These are phyloP conservation scores for Trachelus stipa DNA, from an alignment of 2,888 invertebrate genomes.

Conservation along the genomic window DNA sequence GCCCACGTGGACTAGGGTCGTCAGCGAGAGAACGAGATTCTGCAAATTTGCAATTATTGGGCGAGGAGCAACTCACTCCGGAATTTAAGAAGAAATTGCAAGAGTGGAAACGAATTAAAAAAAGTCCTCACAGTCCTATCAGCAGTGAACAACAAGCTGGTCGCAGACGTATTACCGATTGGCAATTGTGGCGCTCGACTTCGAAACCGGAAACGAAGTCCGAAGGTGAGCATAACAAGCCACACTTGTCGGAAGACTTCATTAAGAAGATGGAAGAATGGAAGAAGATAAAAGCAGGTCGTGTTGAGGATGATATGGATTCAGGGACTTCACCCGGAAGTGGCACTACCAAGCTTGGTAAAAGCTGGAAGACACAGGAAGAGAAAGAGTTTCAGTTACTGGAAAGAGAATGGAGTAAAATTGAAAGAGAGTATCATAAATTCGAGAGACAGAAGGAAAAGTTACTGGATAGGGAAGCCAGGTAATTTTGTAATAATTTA, in stretches of 20 bases:
- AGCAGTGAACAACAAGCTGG: slow-evolving; percentile 49
- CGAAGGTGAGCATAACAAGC: slow-evolving; percentile 69
- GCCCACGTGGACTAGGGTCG: slow-evolving; percentile 8
- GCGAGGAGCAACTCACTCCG: slow-evolving; percentile 79
- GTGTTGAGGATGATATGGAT: slow-evolving; percentile 68
- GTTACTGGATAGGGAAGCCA: slow-evolving; percentile 75
- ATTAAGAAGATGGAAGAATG: slow-evolving; percentile 87
- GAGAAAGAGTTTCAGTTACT: slow-evolving; percentile 71
- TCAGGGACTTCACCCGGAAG: slow-evolving; percentile 58
- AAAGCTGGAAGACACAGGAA: slow-evolving; percentile 62
- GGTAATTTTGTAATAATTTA: slow-evolving; percentile 53
- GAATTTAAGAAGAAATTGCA: slow-evolving; percentile 86
- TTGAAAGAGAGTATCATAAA: slow-evolving; percentile 73
- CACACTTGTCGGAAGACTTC: slow-evolving; percentile 84
- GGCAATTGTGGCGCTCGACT: slow-evolving; percentile 73
- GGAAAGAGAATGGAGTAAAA: slow-evolving; percentile 72
- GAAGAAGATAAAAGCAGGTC: slow-evolving; percentile 80
- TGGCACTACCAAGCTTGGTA: slow-evolving; percentile 45
- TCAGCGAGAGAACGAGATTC: slow-evolving; percentile 25
- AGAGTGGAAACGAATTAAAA: slow-evolving; percentile 86
- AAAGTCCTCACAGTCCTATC: slow-evolving; percentile 54
- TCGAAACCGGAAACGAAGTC: slow-evolving; percentile 43
- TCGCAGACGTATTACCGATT: slow-evolving; percentile 71
- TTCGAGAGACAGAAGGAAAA: slow-evolving; percentile 74
- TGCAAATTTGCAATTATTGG: slow-evolving; percentile 57